Evolutionary conservation across 2,797 vertebrate species (phyloP).

Genomic region (Hoplostethus atlanticus): DNA sequence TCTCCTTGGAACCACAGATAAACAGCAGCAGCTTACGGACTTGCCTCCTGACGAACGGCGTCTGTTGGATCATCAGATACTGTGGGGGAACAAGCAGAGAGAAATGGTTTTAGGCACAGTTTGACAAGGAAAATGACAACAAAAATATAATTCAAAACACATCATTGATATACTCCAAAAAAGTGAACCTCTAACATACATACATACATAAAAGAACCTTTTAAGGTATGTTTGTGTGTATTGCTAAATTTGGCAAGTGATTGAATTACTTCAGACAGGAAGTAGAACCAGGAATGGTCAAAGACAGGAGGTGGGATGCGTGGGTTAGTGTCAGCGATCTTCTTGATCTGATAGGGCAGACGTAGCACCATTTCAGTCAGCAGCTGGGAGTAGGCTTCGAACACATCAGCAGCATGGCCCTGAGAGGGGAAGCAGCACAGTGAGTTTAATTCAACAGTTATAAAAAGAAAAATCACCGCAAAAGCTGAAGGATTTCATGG

Average conservation of each 20-base stretch:
- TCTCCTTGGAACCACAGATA: constrained; percentile 99
- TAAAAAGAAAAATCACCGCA: not conserved
- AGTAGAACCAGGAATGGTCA: constrained; percentile 99
- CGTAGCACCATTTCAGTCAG: constrained; percentile 98
- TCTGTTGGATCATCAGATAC: constrained; percentile 99
- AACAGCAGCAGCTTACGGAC: constrained; percentile 97
- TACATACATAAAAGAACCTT: not conserved
- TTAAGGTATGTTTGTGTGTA: not conserved
- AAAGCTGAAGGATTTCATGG: too few relatives aligned
- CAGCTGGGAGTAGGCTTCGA: constrained; percentile 98
- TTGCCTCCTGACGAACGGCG: constrained; percentile 96
- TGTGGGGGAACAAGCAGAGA: constrained; percentile 58
- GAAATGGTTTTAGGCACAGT: not conserved
- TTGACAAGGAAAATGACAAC: not conserved
- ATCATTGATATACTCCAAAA: too few relatives aligned
- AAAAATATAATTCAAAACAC: too few relatives aligned
- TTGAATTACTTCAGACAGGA: constrained; percentile 92
- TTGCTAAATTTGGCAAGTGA: not conserved
- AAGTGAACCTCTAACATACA: not conserved
- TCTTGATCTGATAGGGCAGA: constrained; percentile 98
- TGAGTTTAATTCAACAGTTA: not conserved
- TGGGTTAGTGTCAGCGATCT: constrained; percentile 96
- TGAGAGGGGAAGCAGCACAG: constrained; percentile 59
- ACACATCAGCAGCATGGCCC: constrained; percentile 98
- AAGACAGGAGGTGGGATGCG: constrained; percentile 96